A percentile compares a stretch with the other conserved stretches of the same genome.
Evolutionary conservation across 2,888 invertebrate genomes (phyloP).

Genomic region (Phanerotoma sp.): DNA sequence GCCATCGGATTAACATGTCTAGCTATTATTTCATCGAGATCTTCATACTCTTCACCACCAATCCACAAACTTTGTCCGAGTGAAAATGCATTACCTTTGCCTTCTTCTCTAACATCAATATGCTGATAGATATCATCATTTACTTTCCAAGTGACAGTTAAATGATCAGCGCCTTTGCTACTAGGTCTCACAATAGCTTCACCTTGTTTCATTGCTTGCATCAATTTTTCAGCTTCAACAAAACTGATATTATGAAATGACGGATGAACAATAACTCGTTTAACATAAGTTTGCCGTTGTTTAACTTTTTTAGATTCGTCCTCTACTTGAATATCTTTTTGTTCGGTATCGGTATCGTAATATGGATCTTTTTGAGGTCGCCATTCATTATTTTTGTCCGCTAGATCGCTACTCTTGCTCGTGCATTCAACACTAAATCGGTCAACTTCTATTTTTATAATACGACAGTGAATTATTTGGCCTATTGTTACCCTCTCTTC

Average conservation of each 20-base stretch:
- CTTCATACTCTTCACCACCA: constrained; percentile 92
- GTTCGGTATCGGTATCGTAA: constrained; percentile 86
- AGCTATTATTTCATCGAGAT: constrained; percentile 98
- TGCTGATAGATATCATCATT: constrained; percentile 93
- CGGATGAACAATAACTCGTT: constrained; percentile 96
- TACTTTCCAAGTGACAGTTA: constrained; percentile 99
- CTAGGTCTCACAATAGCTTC: constrained; percentile 96
- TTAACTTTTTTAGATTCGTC: constrained; percentile 81
- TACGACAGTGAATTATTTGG: constrained; percentile 82
- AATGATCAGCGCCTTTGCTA: constrained; percentile 92
- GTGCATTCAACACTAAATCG: constrained; percentile 92
- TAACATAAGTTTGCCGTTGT: constrained; percentile 83
- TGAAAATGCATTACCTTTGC: constrained; percentile 95
- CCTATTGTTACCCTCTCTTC: constrained; percentile 86
- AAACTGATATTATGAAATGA: constrained; percentile 96
- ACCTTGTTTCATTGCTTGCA: constrained; percentile 93
- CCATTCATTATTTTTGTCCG: constrained; percentile 90
- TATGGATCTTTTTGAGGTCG: constrained; percentile 85
- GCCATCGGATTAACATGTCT: constrained; percentile 97
- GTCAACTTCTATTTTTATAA: constrained; percentile 95
- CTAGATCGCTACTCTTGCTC: constrained; percentile 87
- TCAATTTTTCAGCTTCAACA: constrained; percentile 86
- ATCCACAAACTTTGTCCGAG: constrained; percentile 87
- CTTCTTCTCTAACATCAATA: constrained; percentile 93
- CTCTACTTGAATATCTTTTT: constrained; percentile 75